Conservation (phyloP, 2,888 invertebrate species). For the Aelia acuminata region DNA sequence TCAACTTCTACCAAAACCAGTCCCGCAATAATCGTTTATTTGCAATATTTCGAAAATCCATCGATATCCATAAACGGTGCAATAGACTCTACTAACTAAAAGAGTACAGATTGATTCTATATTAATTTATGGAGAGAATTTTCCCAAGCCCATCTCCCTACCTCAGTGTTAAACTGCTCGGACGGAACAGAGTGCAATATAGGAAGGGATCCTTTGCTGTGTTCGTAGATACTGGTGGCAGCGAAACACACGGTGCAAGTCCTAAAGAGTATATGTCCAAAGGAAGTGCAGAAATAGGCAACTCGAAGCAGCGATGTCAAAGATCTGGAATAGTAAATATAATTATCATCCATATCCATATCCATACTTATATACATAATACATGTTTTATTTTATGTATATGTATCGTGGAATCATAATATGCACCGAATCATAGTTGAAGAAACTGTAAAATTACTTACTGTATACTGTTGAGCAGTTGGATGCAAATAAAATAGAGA, state of each 20-base stretch:
- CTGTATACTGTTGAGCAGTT: slow-evolving; percentile 67
- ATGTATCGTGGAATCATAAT: too few relatives aligned
- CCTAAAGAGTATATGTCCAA: slow-evolving; percentile 76
- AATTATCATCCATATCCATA: too few relatives aligned
- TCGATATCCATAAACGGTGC: too few relatives aligned
- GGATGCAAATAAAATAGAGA: slow-evolving; percentile 68
- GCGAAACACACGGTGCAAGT: slow-evolving; percentile 77
- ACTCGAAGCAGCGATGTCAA: slow-evolving; percentile 65
- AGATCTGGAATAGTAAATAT: slow-evolving; percentile 64
- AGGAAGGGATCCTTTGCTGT: slow-evolving; percentile 73
- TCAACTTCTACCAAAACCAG: too few relatives aligned
- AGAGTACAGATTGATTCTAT: too few relatives aligned
- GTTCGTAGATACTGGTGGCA: slow-evolving; percentile 75
- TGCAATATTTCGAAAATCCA: too few relatives aligned
- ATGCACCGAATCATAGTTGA: too few relatives aligned
- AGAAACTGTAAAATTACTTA: slow-evolving; percentile 60
- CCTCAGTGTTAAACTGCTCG: slow-evolving; percentile 76
- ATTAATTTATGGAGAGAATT: too few relatives aligned
- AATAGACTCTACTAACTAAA: too few relatives aligned
- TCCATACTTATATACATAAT: too few relatives aligned
- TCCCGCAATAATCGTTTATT: too few relatives aligned
- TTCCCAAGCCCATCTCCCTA: slow-evolving; percentile 68
- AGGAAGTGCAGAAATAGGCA: slow-evolving; percentile 77
- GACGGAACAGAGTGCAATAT: slow-evolving; percentile 77
- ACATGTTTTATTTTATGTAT: too few relatives aligned